These are phyloP conservation scores for Phocides pigmalion DNA, from an alignment of 1,140 invertebrate genomes.

Conservation along the genomic window DNA sequence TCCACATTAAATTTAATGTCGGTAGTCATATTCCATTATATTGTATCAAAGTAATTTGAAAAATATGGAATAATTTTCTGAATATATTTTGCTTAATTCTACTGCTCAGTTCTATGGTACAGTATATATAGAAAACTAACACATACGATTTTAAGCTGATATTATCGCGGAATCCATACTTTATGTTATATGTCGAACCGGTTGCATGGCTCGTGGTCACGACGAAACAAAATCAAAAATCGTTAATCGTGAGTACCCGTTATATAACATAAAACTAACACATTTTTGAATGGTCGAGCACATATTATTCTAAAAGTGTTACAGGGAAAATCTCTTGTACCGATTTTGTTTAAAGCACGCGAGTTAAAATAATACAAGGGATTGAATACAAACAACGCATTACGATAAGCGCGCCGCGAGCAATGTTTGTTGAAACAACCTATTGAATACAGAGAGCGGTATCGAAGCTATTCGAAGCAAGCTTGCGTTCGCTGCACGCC, in stretches of 20 bases:
- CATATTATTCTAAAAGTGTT: background rate
- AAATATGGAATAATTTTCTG: too few species aligned
- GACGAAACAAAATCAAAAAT: too few species aligned
- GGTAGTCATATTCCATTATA: too few species aligned
- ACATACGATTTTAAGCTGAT: too few species aligned
- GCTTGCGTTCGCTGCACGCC: slow-evolving; percentile 7
- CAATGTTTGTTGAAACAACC: slow-evolving; percentile 12
- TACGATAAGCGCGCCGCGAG: slow-evolving; percentile 14
- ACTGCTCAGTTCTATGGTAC: too few species aligned
- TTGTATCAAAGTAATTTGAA: too few species aligned
- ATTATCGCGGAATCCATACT: too few species aligned
- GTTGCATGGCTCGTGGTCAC: too few species aligned
- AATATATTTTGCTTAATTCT: too few species aligned
- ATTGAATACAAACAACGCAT: slow-evolving; percentile 27
- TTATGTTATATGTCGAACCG: too few species aligned
- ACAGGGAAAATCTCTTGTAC: background rate
- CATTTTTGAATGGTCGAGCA: background rate
- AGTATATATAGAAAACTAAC: too few species aligned
- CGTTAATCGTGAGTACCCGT: background rate
- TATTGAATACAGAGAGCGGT: slow-evolving; percentile 19
- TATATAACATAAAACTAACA: background rate
- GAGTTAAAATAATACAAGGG: slow-evolving; percentile 16
- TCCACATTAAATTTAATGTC: too few species aligned
- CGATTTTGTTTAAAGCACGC: slow-evolving; percentile 20
- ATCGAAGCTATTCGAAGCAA: slow-evolving; percentile 13